Percentiles rank a stretch among this genome's conserved stretches.
Evolutionary conservation across 2,797 vertebrate genomes (phyloP).

Genomic region (Synaphobranchus kaupii): DNA sequence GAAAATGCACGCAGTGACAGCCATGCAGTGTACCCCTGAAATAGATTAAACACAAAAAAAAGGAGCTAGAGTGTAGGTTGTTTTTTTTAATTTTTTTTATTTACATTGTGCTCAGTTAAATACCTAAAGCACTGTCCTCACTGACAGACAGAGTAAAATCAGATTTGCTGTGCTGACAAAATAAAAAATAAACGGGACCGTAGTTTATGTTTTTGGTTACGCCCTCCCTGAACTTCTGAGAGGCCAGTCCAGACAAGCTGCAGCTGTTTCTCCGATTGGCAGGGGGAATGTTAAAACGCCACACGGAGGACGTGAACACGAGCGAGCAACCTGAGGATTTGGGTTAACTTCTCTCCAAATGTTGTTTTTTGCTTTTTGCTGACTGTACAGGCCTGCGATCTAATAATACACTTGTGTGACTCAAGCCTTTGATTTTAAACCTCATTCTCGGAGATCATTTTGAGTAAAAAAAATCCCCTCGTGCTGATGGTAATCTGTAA

Average conservation of each 20-base stretch:
- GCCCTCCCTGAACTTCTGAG: conserved; percentile 27
- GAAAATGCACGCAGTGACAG: background rate
- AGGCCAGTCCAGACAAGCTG: conserved; percentile 51
- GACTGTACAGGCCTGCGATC: background rate
- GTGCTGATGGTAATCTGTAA: background rate
- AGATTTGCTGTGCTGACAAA: background rate
- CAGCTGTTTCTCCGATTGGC: conserved; percentile 13
- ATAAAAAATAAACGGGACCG: background rate
- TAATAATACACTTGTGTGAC: background rate
- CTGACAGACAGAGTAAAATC: background rate
- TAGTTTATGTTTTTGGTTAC: background rate
- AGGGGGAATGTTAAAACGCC: conserved; percentile 13
- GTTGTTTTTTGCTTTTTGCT: background rate
- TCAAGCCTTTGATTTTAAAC: background rate
- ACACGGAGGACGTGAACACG: conserved; percentile 13
- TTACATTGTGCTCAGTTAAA: background rate
- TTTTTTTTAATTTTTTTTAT: background rate
- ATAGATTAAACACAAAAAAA: conserved; percentile 31
- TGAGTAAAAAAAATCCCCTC: background rate
- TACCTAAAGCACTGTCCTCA: background rate
- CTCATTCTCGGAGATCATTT: background rate
- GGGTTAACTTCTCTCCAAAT: background rate
- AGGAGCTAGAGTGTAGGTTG: too few species aligned
- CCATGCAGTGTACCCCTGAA: conserved; percentile 42
- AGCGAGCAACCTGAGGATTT: background rate